Evolutionary conservation across 2,888 invertebrate genomes (phyloP).

Genomic region (Pimpla rufipes): DNA sequence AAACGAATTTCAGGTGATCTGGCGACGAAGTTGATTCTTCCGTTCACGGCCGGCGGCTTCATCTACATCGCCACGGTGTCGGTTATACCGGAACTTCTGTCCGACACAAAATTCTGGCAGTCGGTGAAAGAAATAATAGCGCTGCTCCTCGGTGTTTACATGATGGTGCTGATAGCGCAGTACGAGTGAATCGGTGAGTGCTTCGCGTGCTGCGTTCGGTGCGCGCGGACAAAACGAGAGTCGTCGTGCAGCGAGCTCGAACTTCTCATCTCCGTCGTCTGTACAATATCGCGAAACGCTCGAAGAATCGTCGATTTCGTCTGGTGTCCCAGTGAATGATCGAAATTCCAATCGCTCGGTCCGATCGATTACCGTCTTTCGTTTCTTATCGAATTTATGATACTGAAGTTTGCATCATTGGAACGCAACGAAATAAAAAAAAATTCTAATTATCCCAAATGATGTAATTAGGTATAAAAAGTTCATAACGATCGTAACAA

Average conservation of each 20-base stretch:
- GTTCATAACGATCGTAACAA: too few species aligned
- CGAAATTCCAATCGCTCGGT: not conserved
- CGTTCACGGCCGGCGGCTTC: conserved; percentile 99
- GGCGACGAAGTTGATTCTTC: conserved; percentile 95
- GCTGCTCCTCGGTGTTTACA: conserved; percentile 94
- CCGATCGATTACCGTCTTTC: not conserved
- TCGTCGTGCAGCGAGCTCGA: conserved; percentile 4
- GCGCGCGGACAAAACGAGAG: not conserved
- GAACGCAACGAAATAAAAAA: too few species aligned
- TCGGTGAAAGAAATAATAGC: conserved; percentile 96
- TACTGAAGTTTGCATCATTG: too few species aligned
- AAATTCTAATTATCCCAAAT: too few species aligned
- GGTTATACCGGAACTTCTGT: conserved; percentile 98
- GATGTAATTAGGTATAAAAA: too few species aligned
- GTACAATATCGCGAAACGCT: not conserved
- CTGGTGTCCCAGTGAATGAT: not conserved
- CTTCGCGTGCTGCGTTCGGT: not conserved
- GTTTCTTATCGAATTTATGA: too few species aligned
- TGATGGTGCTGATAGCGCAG: conserved; percentile 98
- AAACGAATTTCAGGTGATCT: conserved; percentile 87
- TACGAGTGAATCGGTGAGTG: conserved; percentile 87
- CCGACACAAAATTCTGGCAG: conserved; percentile 94
- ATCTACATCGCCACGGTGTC: conserved; percentile 99
- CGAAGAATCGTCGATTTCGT: not conserved
- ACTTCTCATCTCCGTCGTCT: not conserved